These are phyloP conservation scores for Perodicticus potto DNA, from an alignment of 2,797 vertebrate genomes.

Conservation along the genomic window DNA sequence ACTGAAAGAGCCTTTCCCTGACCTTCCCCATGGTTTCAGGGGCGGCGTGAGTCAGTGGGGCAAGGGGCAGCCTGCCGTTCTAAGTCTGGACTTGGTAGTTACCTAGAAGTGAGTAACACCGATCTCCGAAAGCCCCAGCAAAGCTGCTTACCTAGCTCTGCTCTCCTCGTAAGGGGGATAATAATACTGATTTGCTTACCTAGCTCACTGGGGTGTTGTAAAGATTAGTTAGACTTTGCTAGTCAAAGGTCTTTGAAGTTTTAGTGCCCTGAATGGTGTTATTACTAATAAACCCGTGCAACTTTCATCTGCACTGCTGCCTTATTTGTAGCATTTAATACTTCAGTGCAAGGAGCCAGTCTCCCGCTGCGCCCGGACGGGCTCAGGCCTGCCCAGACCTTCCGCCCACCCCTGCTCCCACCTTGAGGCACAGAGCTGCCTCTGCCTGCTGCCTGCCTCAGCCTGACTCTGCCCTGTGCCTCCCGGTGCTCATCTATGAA, in stretches of 20 bases:
- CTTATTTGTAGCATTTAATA: slow-evolving; percentile 70
- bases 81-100: background rate
- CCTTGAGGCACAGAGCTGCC: background rate
- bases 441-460: slow-evolving; percentile 65
- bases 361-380: background rate
- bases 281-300: slow-evolving; percentile 32
- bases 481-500: background rate
- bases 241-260: slow-evolving; percentile 64
- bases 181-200: background rate
- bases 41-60: background rate
- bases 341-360: background rate
- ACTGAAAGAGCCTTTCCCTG: background rate
- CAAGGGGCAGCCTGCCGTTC: background rate
- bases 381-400: slow-evolving; percentile 53
- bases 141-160: background rate
- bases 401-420: background rate
- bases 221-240: slow-evolving; percentile 10
- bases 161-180: background rate
- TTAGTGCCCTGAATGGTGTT: background rate
- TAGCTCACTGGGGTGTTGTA: background rate
- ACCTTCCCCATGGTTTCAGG: rapidly evolving
- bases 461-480: slow-evolving; percentile 56
- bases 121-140: background rate
- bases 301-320: background rate
- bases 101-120: background rate